Percentiles rank a stretch among this genome's conserved stretches.
These are phyloP conservation scores for Archaeoteleia sp. DNA, from an alignment of 2,888 invertebrate species.

Conservation along the genomic window DNA sequence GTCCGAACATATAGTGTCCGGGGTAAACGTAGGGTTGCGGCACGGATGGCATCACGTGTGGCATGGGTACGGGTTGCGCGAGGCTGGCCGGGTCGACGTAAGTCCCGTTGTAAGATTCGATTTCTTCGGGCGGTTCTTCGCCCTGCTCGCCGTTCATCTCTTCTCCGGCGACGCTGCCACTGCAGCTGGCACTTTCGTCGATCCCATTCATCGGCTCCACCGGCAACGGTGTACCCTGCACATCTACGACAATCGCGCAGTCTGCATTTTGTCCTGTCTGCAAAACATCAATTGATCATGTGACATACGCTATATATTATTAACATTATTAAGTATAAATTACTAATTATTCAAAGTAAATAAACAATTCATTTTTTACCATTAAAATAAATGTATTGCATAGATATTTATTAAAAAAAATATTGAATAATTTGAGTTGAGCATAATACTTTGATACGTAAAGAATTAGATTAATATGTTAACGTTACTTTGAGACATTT, in stretches of 20 bases:
- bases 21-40: constrained; percentile 75
- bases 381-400: too few relatives aligned
- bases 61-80: constrained; percentile 66
- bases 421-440: too few relatives aligned
- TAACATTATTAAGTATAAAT: too few relatives aligned
- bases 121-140: constrained; percentile 47
- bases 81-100: constrained; percentile 55
- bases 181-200: constrained; percentile 62
- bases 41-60: constrained; percentile 65
- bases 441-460: too few relatives aligned
- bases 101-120: constrained; percentile 47
- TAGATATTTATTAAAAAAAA: too few relatives aligned
- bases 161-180: constrained; percentile 63
- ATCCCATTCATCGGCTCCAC: constrained; percentile 50
- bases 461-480: too few relatives aligned
- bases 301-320: too few relatives aligned
- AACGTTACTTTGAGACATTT: too few relatives aligned
- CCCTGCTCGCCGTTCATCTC: constrained; percentile 30
- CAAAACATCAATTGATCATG: not conserved
- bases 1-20: constrained; percentile 76
- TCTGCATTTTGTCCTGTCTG: constrained; percentile 61
- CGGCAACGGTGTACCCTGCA: constrained; percentile 54
- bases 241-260: constrained; percentile 59
- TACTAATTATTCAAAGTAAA: not conserved
- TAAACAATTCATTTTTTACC: too few relatives aligned